Evolutionary conservation across 2,113 vertebrate species (phyloP).

Genomic region (Pteronura brasiliensis): DNA sequence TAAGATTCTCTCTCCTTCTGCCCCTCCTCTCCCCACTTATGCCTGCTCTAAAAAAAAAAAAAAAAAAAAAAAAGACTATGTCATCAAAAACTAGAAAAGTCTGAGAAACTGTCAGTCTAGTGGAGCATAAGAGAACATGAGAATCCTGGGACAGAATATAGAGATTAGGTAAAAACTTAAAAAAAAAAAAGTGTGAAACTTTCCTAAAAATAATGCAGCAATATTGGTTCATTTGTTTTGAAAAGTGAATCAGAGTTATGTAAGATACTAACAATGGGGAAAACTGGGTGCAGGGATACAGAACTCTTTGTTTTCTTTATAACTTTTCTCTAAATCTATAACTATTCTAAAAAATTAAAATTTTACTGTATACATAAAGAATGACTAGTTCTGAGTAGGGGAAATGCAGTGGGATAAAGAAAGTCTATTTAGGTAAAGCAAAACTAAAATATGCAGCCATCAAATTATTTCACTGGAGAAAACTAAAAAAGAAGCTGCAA

Average conservation of each 20-base stretch:
- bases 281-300: background rate
- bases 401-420: background rate
- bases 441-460: background rate
- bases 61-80: too few species aligned
- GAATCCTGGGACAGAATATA: background rate
- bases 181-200: background rate
- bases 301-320: background rate
- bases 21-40: background rate
- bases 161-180: background rate
- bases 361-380: background rate
- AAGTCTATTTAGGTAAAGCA: background rate
- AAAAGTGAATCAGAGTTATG: background rate
- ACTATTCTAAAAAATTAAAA: background rate
- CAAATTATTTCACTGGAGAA: background rate
- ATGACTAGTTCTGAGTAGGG: background rate
- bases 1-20: background rate
- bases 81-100: background rate
- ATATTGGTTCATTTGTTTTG: background rate
- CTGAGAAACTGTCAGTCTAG: background rate
- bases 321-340: background rate
- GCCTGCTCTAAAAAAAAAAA: background rate
- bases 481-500: background rate
- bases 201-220: background rate
- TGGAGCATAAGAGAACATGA: background rate
- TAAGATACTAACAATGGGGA: background rate